A percentile compares a stretch with the other conserved stretches of the same genome.
Evolutionary conservation across 37 sponge, comb jelly and placozoan species (phyloP).

Genomic region (Mnemiopsis leidyi): DNA sequence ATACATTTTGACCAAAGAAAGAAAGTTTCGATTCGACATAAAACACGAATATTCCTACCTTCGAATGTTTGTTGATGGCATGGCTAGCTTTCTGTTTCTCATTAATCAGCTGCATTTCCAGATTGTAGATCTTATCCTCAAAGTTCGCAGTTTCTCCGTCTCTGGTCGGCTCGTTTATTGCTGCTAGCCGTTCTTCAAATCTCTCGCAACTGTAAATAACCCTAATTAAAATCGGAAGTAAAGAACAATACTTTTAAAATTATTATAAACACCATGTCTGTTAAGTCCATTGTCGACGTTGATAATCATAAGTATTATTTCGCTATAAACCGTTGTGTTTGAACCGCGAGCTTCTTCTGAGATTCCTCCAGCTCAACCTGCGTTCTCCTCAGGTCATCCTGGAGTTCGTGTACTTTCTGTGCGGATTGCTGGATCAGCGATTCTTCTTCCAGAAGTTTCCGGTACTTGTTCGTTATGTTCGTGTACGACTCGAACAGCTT

Average conservation of each 20-base stretch:
- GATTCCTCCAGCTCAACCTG: slow-evolving; percentile 21
- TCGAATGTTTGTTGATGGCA: slow-evolving; percentile 60
- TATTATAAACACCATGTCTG: too few relatives aligned
- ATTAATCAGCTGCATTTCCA: slow-evolving; percentile 38
- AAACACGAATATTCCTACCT: too few relatives aligned
- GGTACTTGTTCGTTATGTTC: slow-evolving; percentile 12
- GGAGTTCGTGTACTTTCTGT: background rate
- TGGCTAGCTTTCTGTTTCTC: slow-evolving; percentile 66
- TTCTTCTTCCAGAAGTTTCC: slow-evolving; percentile 41
- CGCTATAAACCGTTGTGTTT: slow-evolving; percentile 48
- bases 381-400: background rate
- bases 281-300: too few relatives aligned
- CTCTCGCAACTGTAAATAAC: slow-evolving; percentile 25
- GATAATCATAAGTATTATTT: too few relatives aligned
- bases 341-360: background rate
- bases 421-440: background rate
- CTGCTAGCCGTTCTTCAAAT: background rate
- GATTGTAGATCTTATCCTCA: slow-evolving; percentile 46
- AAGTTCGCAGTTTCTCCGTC: background rate
- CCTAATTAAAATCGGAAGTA: too few relatives aligned
- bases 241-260: too few relatives aligned
- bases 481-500: slow-evolving; percentile 39
- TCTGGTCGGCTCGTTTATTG: background rate
- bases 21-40: too few relatives aligned
- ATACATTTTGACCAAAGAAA: too few relatives aligned